phyloP scores from a whole-genome alignment of 2,797 vertebrate genomes.

The Clarias laeviceps region DNA sequence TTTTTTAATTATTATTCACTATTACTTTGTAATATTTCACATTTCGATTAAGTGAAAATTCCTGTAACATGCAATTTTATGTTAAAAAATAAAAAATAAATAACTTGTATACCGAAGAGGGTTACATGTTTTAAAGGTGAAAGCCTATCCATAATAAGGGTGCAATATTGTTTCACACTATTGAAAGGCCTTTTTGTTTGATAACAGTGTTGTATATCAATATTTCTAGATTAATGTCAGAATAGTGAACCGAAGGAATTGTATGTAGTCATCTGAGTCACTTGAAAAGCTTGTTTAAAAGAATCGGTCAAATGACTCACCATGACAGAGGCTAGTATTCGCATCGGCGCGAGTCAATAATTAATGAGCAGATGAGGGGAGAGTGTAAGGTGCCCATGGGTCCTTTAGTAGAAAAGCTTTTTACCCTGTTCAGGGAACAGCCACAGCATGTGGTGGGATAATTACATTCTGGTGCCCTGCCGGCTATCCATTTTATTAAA shows the following conservation, averaged over 20 bases:
- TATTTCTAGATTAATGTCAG: neutral
- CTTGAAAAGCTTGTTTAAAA: neutral
- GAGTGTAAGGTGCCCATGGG: constrained; percentile 29
- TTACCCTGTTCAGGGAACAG: constrained; percentile 26
- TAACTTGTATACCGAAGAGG: no score
- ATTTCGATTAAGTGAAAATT: no score
- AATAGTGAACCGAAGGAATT: neutral
- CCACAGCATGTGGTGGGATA: constrained; percentile 21
- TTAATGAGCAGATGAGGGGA: constrained; percentile 35
- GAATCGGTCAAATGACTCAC: neutral
- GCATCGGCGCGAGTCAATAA: constrained; percentile 2
- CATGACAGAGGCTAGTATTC: neutral
- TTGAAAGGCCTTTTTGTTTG: neutral
- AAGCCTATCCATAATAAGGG: neutral
- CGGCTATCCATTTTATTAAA: constrained; percentile 31
- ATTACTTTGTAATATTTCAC: no score
- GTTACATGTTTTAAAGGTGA: no score
- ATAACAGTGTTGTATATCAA: neutral
- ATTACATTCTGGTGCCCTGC: constrained; percentile 18
- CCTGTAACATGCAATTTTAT: no score
- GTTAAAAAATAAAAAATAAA: no score
- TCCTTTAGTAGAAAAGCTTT: constrained; percentile 29
- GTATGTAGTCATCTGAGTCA: neutral
- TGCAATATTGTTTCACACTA: neutral
- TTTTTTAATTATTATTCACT: no score